Conservation (phyloP, 2,797 vertebrate species). For the Delichon dasypus region DNA sequence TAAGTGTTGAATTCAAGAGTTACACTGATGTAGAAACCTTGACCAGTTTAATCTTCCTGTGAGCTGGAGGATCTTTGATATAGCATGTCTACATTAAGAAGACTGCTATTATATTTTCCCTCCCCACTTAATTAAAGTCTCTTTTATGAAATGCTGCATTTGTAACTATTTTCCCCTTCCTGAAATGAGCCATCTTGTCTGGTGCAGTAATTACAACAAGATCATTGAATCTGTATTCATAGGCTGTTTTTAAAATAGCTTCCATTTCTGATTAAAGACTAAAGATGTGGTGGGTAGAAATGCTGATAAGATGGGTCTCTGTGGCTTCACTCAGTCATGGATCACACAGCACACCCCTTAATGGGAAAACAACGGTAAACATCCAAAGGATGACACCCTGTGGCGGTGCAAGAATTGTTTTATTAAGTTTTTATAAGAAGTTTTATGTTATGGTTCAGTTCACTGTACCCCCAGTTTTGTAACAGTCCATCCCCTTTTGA, state of each 20-base stretch:
- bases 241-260: constrained; percentile 44
- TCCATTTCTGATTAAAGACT: constrained; percentile 9
- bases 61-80: neutral
- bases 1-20: constrained; percentile 9
- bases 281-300: constrained; percentile 30
- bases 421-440: too few relatives aligned
- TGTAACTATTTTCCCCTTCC: constrained; percentile 20
- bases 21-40: neutral
- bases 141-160: constrained; percentile 41
- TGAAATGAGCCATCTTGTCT: constrained; percentile 52
- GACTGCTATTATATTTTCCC: constrained; percentile 22
- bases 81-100: neutral
- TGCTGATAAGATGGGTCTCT: neutral
- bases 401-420: too few relatives aligned
- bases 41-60: neutral
- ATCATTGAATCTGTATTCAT: constrained; percentile 39
- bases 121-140: constrained; percentile 49
- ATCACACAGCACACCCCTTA: neutral
- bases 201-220: constrained; percentile 51
- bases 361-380: neutral
- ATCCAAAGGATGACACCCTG: neutral
- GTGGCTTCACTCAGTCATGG: neutral
- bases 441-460: too few relatives aligned
- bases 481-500: too few relatives aligned
- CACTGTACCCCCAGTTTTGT: too few relatives aligned